Conservation (phyloP, 2,113 vertebrate species). For the Cololabis saira region DNA sequence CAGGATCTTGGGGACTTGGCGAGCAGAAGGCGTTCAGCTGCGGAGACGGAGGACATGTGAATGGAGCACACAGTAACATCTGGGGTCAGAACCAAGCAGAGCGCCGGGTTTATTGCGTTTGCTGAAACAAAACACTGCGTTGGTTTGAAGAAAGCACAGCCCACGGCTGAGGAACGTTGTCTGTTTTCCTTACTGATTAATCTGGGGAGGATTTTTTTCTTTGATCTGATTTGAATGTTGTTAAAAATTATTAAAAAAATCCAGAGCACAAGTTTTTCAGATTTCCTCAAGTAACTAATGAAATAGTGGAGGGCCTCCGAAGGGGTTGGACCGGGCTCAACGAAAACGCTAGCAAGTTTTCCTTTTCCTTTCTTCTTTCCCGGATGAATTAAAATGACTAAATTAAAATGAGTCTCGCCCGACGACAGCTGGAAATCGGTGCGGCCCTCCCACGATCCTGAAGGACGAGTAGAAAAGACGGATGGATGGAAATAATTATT, state of each 20-base stretch:
- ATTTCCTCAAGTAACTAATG: constrained; percentile 1
- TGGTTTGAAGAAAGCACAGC: constrained; percentile 15
- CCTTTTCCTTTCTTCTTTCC: no score
- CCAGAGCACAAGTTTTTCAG: background rate
- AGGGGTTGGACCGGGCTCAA: background rate
- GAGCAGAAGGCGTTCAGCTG: constrained; percentile 48
- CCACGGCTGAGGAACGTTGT: background rate
- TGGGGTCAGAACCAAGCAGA: constrained; percentile 52
- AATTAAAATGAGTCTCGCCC: no score
- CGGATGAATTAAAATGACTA: no score
- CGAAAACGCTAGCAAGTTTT: no score
- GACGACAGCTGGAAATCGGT: no score
- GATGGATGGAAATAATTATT: no score
- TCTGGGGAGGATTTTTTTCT: constrained; percentile 24
- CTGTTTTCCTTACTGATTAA: constrained; percentile 29
- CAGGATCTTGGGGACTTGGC: constrained; percentile 47
- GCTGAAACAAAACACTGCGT: constrained; percentile 37
- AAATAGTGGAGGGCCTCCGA: background rate
- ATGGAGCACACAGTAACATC: constrained; percentile 67
- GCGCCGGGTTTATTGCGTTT: constrained; percentile 27
- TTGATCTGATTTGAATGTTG: constrained; percentile 12
- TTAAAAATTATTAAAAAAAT: background rate
- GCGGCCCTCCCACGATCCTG: background rate
- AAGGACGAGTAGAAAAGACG: background rate
- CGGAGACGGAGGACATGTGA: constrained; percentile 50